phyloP scores from a whole-genome alignment of 35 echinoderm and acorn worm genomes.

The Apostichopus parvimensis region DNA sequence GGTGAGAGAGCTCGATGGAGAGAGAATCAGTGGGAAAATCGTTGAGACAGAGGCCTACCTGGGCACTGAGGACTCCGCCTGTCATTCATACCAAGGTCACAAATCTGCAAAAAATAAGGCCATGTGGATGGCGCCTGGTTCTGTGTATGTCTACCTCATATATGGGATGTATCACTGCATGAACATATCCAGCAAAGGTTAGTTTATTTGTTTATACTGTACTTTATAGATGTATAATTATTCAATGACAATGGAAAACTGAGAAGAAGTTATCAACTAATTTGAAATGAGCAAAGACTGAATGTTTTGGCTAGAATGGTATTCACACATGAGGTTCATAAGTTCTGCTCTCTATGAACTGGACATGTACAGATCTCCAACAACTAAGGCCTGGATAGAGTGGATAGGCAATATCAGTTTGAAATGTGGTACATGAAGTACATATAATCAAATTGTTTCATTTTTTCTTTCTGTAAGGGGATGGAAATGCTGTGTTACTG shows the following conservation, averaged over 20 bases:
- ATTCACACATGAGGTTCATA: too few relatives aligned
- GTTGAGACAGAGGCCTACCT: conserved; percentile 94
- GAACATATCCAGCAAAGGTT: conserved; percentile 91
- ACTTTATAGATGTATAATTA: too few relatives aligned
- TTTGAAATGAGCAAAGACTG: too few relatives aligned
- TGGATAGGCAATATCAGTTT: too few relatives aligned
- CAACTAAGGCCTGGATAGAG: too few relatives aligned
- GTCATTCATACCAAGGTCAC: conserved; percentile 73
- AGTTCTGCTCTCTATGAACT: too few relatives aligned
- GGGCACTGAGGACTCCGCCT: conserved; percentile 74
- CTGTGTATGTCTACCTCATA: conserved; percentile 86
- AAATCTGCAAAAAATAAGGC: conserved; percentile 53
- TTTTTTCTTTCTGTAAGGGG: conserved; percentile 51
- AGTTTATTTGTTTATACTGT: background rate
- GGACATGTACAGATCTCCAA: too few relatives aligned
- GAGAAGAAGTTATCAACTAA: too few relatives aligned
- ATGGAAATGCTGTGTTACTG: conserved; percentile 75
- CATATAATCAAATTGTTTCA: background rate
- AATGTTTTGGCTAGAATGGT: too few relatives aligned
- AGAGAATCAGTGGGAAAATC: conserved; percentile 70
- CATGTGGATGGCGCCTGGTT: conserved; percentile 92
- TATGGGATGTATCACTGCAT: conserved; percentile 95
- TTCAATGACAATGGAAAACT: too few relatives aligned
- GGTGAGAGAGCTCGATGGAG: conserved; percentile 54
- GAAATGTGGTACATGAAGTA: too few relatives aligned